Base-by-base conservation (phyloP, 2,888 invertebrate species). In the Cyclophora albipunctata region DNA sequence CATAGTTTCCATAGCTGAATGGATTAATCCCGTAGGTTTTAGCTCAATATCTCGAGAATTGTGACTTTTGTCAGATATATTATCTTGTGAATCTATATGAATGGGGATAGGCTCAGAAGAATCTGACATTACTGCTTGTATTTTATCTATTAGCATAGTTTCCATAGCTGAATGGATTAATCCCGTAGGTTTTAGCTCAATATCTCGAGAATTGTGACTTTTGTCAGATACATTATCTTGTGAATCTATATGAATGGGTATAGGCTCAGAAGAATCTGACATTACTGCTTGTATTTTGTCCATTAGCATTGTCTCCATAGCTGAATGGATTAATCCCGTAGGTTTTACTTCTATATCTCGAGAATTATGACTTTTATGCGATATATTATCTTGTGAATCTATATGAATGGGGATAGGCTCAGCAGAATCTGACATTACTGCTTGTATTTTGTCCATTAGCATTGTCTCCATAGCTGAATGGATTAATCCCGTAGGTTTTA, bases 401-500 rank as follows among this genome's bases (percentile, higher is more conserved):
- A 49, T 40, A 45, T 45, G 52, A 33, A 52, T 51, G 3, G 55
- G 49, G 5, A 56, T 50, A 7, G 54, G 49, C 48, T 58, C 54
- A 44, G 51, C 34, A 7, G 57, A 50, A 41, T 60, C 53, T 42
- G 61, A 54, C 2, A 80, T 62, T 37, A 78, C 51, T 6, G 75
- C 64, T 45, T 79, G 84, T 0, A 87, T 81, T 63, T 79, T 85
- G 55, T 90, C 90, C 59, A 89, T 81, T 4, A 90, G 71, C 45
- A 90, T 90, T 20, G 88, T 88, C 66, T 85, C 81, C 67, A 90
- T 81, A 2, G 89, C 90, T 34, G 83, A 83, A 42, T 79, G 81
- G 41, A 89, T 62, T 43, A 90, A 56, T 20, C 85, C 80, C 5
- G 60, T 57, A 4, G 52, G 50, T 40, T 56, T 59, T 67, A 37